Percentiles rank a stretch among this genome's conserved stretches.
Conservation (phyloP, 53 echinoderm and acorn worm genomes). For the Apostichopus leukothele region DNA sequence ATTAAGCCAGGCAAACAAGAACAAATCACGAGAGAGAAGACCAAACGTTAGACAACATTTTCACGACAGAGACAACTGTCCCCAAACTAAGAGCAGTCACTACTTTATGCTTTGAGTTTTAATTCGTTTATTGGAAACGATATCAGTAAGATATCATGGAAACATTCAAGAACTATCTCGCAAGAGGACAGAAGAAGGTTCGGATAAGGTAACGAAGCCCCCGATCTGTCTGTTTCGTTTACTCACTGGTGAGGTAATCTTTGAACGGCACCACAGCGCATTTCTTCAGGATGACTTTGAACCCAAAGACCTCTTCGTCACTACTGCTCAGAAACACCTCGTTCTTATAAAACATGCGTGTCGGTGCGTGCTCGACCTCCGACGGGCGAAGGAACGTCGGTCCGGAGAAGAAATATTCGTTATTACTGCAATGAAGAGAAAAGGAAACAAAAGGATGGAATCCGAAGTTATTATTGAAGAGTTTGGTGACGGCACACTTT, state of each 20-base stretch:
- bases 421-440: constrained; percentile 42
- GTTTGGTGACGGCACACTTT: neutral
- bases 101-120: too few species aligned
- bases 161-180: too few species aligned
- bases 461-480: neutral
- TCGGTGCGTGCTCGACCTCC: constrained; percentile 87
- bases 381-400: constrained; percentile 91
- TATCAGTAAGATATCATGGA: too few species aligned
- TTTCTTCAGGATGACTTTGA: constrained; percentile 77
- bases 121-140: too few species aligned
- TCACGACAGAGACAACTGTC: too few species aligned
- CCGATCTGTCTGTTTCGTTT: too few species aligned
- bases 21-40: too few species aligned
- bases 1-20: too few species aligned
- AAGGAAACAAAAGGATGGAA: neutral
- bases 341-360: constrained; percentile 91
- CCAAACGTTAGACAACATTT: too few species aligned
- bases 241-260: constrained; percentile 92
- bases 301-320: constrained; percentile 81
- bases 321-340: constrained; percentile 91
- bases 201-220: too few species aligned
- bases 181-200: too few species aligned
- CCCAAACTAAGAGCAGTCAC: too few species aligned
- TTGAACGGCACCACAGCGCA: constrained; percentile 77
- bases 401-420: constrained; percentile 83